Evolutionary conservation across 2,113 vertebrate species (phyloP).

Genomic region (Indri indri): DNA sequence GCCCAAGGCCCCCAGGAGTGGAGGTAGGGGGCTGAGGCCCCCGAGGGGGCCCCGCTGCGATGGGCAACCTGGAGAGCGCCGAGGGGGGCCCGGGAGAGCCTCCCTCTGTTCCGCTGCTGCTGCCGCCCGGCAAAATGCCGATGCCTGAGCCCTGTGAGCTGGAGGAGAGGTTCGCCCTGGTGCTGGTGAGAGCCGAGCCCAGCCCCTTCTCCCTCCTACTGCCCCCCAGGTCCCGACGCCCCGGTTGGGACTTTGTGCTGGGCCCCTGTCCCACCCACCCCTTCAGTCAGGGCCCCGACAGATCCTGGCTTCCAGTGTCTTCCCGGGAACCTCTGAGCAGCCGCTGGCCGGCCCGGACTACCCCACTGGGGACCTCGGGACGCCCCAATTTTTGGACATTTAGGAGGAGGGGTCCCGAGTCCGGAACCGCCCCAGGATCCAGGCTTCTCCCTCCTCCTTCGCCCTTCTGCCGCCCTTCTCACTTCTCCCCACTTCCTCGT

Average conservation of each 20-base stretch:
- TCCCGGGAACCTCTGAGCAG: background rate
- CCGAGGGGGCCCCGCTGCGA: slow-evolving; percentile 80
- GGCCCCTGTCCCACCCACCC: background rate
- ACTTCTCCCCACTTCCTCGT: background rate
- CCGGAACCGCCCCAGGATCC: background rate
- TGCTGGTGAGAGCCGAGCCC: slow-evolving; percentile 90
- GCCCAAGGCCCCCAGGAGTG: slow-evolving; percentile 59
- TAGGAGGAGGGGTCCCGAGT: background rate
- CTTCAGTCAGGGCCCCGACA: background rate
- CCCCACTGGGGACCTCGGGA: background rate
- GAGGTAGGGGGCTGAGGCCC: slow-evolving; percentile 75
- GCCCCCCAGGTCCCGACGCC: background rate
- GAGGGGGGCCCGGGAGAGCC: slow-evolving; percentile 90
- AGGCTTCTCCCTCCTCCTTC: background rate
- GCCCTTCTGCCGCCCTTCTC: background rate
- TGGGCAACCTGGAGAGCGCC: slow-evolving; percentile 96
- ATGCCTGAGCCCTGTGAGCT: slow-evolving; percentile 97
- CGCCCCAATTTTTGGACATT: background rate
- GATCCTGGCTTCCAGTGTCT: background rate
- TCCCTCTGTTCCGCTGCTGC: slow-evolving; percentile 77
- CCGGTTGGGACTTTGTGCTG: background rate
- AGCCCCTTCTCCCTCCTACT: slow-evolving; percentile 26
- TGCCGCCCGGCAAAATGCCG: slow-evolving; percentile 94
- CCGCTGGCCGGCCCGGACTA: background rate
- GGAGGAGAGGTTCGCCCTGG: slow-evolving; percentile 96